Evolutionary conservation across 30 jellyfish, hydroid and myxozoan species (phyloP).

Genomic region (Catostylus mosaicus): DNA sequence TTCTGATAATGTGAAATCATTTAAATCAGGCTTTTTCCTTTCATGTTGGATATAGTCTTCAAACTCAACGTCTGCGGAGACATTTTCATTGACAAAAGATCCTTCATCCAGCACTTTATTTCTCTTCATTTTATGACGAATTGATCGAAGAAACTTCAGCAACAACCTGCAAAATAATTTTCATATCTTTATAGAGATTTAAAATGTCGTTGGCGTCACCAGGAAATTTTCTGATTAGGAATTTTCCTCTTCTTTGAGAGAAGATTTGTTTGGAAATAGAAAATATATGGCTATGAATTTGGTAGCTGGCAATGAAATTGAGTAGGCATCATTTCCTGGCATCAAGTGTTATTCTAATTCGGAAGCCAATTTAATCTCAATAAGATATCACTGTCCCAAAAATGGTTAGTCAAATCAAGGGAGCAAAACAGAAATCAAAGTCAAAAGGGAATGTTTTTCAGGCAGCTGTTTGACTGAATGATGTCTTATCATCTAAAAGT

Average conservation of each 20-base stretch:
- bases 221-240: not conserved
- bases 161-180: slow-evolving; percentile 15
- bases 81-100: slow-evolving; percentile 22
- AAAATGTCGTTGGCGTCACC: not conserved
- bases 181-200: not conserved
- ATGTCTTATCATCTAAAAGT: no score
- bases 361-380: no score
- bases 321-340: no score
- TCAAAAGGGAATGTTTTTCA: no score
- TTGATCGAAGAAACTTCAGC: slow-evolving; percentile 8
- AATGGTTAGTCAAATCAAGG: no score
- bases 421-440: no score
- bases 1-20: slow-evolving; percentile 72
- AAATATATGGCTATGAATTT: not conserved
- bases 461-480: no score
- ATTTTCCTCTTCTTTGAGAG: no score
- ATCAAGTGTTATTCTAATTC: no score
- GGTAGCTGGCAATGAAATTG: not conserved
- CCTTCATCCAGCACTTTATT: slow-evolving; percentile 28
- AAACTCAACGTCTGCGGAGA: slow-evolving; percentile 51
- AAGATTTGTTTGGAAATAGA: no score
- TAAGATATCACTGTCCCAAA: no score
- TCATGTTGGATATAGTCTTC: slow-evolving; percentile 67
- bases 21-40: slow-evolving; percentile 58
- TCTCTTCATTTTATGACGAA: slow-evolving; percentile 15